Evolutionary conservation across 2,113 vertebrate species (phyloP).

Genomic region (Halichoeres trimaculatus): DNA sequence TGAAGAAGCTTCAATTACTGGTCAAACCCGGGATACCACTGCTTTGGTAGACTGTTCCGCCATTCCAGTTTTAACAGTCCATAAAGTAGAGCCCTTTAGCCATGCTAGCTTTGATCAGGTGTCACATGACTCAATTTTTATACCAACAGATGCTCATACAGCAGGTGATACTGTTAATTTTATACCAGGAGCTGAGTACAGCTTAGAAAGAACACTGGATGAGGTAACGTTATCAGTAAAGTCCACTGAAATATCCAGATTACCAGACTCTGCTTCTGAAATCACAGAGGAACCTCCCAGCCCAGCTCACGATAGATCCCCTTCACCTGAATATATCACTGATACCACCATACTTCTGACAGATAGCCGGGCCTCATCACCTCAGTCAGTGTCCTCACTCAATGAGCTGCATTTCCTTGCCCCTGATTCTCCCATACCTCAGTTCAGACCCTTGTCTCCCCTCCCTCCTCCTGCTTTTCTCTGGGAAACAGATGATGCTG

Average conservation of each 20-base stretch:
- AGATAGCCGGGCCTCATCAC: slow-evolving; percentile 61
- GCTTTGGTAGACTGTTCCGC: not conserved
- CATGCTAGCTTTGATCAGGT: slow-evolving; percentile 36
- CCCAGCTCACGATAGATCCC: slow-evolving; percentile 24
- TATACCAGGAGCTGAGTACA: slow-evolving; percentile 4
- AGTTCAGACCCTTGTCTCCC: slow-evolving; percentile 71
- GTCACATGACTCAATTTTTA: slow-evolving; percentile 63
- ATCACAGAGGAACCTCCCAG: slow-evolving; percentile 23
- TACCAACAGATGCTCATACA: slow-evolving; percentile 8
- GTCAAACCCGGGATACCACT: not conserved
- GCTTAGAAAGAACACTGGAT: slow-evolving; percentile 28
- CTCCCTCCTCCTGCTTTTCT: slow-evolving; percentile 63
- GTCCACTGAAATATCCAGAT: too few species aligned
- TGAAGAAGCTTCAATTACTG: slow-evolving; percentile 16
- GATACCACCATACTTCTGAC: slow-evolving; percentile 22
- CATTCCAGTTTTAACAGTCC: slow-evolving; percentile 4
- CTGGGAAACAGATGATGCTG: slow-evolving; percentile 51
- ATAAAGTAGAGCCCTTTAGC: slow-evolving; percentile 8
- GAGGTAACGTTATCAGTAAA: not conserved
- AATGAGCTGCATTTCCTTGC: slow-evolving; percentile 54
- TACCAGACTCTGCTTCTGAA: too few species aligned
- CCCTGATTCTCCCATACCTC: slow-evolving; percentile 62
- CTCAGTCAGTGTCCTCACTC: slow-evolving; percentile 52
- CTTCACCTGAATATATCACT: slow-evolving; percentile 47
- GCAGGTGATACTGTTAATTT: slow-evolving; percentile 14